These are phyloP conservation scores for Enteromius thamalakanensis DNA, from an alignment of 2,797 vertebrate genomes.

Conservation along the genomic window DNA sequence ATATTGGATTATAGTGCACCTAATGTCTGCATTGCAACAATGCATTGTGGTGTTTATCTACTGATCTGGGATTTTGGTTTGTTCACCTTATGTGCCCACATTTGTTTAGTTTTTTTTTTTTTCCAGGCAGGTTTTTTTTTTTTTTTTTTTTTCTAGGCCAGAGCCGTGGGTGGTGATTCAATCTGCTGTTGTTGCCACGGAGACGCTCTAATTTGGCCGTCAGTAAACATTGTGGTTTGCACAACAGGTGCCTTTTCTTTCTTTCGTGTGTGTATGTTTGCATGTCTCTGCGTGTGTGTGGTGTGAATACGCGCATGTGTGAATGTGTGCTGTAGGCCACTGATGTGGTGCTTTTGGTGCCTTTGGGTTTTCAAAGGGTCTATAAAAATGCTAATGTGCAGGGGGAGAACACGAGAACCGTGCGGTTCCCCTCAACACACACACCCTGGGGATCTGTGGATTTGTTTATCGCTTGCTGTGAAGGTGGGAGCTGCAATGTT, in stretches of 20 bases:
- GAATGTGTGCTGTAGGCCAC: slow-evolving; percentile 36
- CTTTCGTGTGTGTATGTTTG: slow-evolving; percentile 58
- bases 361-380: slow-evolving; percentile 60
- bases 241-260: slow-evolving; percentile 81
- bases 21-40: background rate
- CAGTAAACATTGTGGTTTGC: slow-evolving; percentile 77
- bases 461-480: slow-evolving; percentile 73
- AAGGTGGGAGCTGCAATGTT: slow-evolving; percentile 68
- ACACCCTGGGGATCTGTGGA: slow-evolving; percentile 74
- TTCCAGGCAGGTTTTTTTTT: slow-evolving; percentile 21
- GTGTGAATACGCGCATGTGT: slow-evolving; percentile 38
- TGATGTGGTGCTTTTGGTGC: slow-evolving; percentile 53
- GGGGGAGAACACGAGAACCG: slow-evolving; percentile 68
- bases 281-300: slow-evolving; percentile 17
- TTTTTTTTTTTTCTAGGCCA: slow-evolving; percentile 65
- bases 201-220: slow-evolving; percentile 78
- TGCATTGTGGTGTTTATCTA: background rate
- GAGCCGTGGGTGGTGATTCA: slow-evolving; percentile 69
- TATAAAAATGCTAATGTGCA: slow-evolving; percentile 74
- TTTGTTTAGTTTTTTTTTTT: background rate
- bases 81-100: slow-evolving; percentile 22
- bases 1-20: background rate
- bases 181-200: slow-evolving; percentile 77
- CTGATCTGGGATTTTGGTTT: slow-evolving; percentile 20
- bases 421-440: slow-evolving; percentile 67